phyloP scores from a whole-genome alignment of 2,888 invertebrate genomes.

The Mechanitis messenoides region DNA sequence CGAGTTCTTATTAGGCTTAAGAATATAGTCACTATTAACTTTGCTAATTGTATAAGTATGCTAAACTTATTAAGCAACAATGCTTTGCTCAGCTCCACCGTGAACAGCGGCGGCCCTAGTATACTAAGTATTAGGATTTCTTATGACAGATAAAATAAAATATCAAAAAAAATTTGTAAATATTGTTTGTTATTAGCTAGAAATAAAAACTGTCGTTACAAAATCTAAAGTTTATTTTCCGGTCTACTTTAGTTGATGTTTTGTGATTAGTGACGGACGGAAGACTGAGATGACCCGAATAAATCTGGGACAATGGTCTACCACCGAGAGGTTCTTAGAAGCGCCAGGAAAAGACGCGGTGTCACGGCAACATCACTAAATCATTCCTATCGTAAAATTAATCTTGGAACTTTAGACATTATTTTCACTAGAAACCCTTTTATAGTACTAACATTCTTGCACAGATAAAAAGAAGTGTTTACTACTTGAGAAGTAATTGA shows the following conservation, averaged over 20 bases:
- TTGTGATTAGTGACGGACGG: slow-evolving; percentile 19
- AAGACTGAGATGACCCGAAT: slow-evolving; percentile 23
- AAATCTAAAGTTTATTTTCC: slow-evolving; percentile 8
- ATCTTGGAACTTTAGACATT: slow-evolving; percentile 21
- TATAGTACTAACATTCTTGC: not conserved
- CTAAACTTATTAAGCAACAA: too few species aligned
- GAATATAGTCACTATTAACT: too few species aligned
- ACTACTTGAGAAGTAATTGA: too few species aligned
- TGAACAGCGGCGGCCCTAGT: too few species aligned
- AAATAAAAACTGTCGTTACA: slow-evolving; percentile 1
- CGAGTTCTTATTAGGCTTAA: too few species aligned
- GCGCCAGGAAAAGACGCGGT: slow-evolving; percentile 14
- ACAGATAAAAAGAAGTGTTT: slow-evolving; percentile 11
- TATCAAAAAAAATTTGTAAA: too few species aligned
- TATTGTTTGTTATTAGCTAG: not conserved
- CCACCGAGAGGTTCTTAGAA: slow-evolving; percentile 21
- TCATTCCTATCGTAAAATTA: slow-evolving; percentile 22
- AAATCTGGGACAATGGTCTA: slow-evolving; percentile 21
- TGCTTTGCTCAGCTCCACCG: too few species aligned
- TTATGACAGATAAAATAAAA: too few species aligned
- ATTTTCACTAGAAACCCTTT: slow-evolving; percentile 12
- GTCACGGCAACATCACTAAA: slow-evolving; percentile 14
- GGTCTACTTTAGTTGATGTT: slow-evolving; percentile 2
- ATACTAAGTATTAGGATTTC: too few species aligned
- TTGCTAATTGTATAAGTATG: too few species aligned